Evolutionary conservation across 2,888 invertebrate species (phyloP), one percentile per base, ranked within the genome.

Genomic region (Euspilapteryx auroguttella): DNA sequence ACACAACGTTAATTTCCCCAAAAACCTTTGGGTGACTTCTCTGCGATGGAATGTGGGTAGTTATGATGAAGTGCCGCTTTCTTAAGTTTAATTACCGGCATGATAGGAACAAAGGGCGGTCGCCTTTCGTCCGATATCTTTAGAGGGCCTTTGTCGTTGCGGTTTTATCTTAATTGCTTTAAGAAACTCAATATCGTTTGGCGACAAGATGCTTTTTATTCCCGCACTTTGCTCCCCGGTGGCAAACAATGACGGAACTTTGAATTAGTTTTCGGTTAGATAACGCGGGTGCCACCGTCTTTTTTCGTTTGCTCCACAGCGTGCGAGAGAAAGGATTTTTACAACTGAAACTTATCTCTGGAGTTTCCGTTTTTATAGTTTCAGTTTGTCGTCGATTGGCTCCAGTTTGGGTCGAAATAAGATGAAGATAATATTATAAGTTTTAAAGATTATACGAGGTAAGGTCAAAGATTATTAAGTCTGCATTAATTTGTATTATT

Each of bases 121-220:
- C 26, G 34, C 41, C 42, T 37, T 35, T 36, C 20, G 17, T 24
- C 28, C 32, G 30, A 45, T 44, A 38, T 44, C 47, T 39, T 55
- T 53, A 49, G 50, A 44, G 45, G 53, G 52, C 58, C 50, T 63
- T 66, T 64, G 65, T 62, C 58, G 47, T 50, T 24, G 30, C 54
- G 55, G 59, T 59, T 65, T 69, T 68, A 69, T 68, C 69, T 66
- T 69, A 71, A 73, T 69, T 66, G 65, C 66, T 69, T 65, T 52
- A 58, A 62, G 69, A 66, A 71, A 68, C 64, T 69, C 64, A 58
- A 66, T 69, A 66, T 64, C 68, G 63, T 61, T 66, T 53, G 56
- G 56, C 58, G 63, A 69, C 66, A 68, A 62, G 63, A 63, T 64
- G 64, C 58, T 68, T 68, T 68, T 69, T 66, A 65, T 65, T 55